A percentile compares a stretch with the other conserved stretches of the same genome.
phyloP scores from a whole-genome alignment of 2,113 vertebrate species.

The Nyctereutes procyonoides region DNA sequence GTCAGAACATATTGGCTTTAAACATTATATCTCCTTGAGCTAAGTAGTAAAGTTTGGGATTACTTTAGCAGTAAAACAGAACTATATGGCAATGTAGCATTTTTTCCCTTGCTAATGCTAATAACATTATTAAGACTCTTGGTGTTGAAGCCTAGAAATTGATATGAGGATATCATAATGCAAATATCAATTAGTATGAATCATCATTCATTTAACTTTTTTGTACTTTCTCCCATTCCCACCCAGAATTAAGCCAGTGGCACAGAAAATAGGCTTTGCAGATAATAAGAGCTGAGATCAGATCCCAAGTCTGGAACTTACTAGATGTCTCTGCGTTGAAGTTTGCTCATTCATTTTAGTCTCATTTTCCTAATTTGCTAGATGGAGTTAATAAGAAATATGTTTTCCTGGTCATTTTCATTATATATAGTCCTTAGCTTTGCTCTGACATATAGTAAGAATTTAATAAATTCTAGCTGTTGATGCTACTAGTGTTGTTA shows the following conservation, averaged over 20 bases:
- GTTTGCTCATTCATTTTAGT: neutral
- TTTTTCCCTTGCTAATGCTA: neutral
- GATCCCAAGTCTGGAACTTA: neutral
- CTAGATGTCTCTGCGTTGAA: neutral
- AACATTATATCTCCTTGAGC: neutral
- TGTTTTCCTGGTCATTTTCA: neutral
- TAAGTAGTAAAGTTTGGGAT: neutral
- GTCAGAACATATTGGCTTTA: neutral
- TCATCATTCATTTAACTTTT: neutral
- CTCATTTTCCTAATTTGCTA: conserved; percentile 1
- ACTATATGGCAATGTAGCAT: neutral
- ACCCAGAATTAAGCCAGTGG: neutral
- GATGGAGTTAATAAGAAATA: neutral
- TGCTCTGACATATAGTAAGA: neutral
- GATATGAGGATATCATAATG: neutral
- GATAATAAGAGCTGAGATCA: neutral
- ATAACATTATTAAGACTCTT: neutral
- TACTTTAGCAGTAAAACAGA: neutral
- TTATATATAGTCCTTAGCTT: neutral
- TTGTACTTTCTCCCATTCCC: neutral
- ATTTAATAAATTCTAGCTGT: neutral
- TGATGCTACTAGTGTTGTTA: neutral
- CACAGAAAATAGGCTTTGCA: neutral
- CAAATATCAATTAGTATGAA: neutral
- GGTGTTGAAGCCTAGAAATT: neutral